Percentiles rank a stretch among this genome's conserved stretches.
These are phyloP conservation scores for Drosophila lutescens DNA, from an alignment of 2,888 invertebrate species.

Conservation along the genomic window DNA sequence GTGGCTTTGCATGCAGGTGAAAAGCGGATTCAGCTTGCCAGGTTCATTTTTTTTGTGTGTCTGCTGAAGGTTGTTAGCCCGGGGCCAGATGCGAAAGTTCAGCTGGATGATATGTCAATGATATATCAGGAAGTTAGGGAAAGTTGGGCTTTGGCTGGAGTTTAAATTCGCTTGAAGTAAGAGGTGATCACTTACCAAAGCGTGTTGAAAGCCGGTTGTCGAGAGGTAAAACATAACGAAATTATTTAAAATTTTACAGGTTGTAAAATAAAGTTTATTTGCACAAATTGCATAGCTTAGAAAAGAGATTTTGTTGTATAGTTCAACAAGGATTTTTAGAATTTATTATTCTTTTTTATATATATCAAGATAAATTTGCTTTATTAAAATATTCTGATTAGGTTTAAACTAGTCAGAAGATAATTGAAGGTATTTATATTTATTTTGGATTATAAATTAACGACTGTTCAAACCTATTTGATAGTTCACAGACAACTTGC, in stretches of 20 bases:
- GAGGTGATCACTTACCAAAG: conserved; percentile 3
- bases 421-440: too few relatives aligned
- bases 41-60: conserved; percentile 9
- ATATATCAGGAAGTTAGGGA: conserved; percentile 17
- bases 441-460: not conserved
- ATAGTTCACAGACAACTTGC: conserved; percentile 2
- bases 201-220: not conserved
- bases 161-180: not conserved
- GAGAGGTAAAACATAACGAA: not conserved
- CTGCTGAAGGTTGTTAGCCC: conserved; percentile 66
- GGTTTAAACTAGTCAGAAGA: too few relatives aligned
- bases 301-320: not conserved
- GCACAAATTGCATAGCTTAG: not conserved
- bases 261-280: not conserved
- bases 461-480: not conserved
- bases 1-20: conserved; percentile 51
- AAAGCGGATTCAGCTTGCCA: conserved; percentile 18
- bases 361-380: too few relatives aligned
- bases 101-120: conserved; percentile 60
- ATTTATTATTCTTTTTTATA: too few relatives aligned
- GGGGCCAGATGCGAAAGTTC: conserved; percentile 44
- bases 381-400: too few relatives aligned
- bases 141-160: conserved; percentile 11
- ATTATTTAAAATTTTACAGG: not conserved
- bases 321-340: too few relatives aligned